A percentile compares a stretch with the other conserved stretches of the same genome.
Evolutionary conservation across 2,888 invertebrate genomes (phyloP).

Genomic region (Agriotes lineatus): DNA sequence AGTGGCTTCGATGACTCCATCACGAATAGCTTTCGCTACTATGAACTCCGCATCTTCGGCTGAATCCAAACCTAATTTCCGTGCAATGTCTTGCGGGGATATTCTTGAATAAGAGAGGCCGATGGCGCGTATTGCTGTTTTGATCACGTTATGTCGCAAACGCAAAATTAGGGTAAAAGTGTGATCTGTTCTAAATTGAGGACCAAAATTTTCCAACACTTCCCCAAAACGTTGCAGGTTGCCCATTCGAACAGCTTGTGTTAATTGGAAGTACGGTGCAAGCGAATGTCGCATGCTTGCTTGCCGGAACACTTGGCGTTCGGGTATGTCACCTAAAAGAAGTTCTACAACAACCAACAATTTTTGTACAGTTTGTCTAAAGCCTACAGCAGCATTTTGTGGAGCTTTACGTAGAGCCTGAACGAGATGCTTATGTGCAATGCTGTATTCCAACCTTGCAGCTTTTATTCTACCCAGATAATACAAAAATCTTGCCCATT

Average conservation of each 20-base stretch:
- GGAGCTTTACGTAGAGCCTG: slow-evolving; percentile 97
- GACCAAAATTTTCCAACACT: slow-evolving; percentile 90
- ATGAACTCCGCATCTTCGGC: slow-evolving; percentile 99
- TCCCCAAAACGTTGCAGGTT: slow-evolving; percentile 95
- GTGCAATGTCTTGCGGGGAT: slow-evolving; percentile 94
- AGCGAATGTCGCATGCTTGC: slow-evolving; percentile 89
- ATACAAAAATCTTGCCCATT: slow-evolving; percentile 97
- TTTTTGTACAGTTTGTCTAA: slow-evolving; percentile 97
- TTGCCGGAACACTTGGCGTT: slow-evolving; percentile 94
- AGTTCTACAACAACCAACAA: slow-evolving; percentile 95
- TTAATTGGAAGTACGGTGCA: slow-evolving; percentile 96
- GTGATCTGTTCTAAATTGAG: slow-evolving; percentile 93
- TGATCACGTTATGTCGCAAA: slow-evolving; percentile 98
- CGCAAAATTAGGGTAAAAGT: slow-evolving; percentile 97
- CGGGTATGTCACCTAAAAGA: slow-evolving; percentile 97
- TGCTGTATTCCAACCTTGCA: slow-evolving; percentile 97
- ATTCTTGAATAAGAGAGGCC: slow-evolving; percentile 97
- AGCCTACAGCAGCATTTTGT: slow-evolving; percentile 97
- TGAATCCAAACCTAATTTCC: slow-evolving; percentile 92
- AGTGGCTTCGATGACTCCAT: slow-evolving; percentile 98
- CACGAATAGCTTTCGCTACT: slow-evolving; percentile 97
- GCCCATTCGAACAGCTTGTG: slow-evolving; percentile 96
- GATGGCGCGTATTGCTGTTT: slow-evolving; percentile 96
- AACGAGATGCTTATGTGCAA: slow-evolving; percentile 95
- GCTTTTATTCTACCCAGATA: slow-evolving; percentile 98